phyloP scores from a whole-genome alignment of 2,113 vertebrate species.

The Aspidoscelis tigris region DNA sequence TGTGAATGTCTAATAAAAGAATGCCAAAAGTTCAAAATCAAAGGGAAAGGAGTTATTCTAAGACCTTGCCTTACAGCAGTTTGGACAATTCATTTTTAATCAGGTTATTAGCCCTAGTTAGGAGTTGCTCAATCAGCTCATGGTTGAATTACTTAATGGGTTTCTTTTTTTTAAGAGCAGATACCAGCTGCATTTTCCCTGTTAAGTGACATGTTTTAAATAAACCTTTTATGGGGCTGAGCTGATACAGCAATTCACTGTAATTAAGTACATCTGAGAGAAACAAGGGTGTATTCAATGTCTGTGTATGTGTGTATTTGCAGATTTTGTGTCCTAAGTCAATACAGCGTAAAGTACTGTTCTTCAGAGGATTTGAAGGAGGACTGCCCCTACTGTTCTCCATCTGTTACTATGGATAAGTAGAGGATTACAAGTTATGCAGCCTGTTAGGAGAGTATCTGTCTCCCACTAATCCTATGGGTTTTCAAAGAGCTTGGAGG shows the following conservation, averaged over 20 bases:
- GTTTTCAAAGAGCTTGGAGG: constrained; percentile 45
- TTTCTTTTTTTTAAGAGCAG: neutral
- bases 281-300: neutral
- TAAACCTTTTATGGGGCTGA: neutral
- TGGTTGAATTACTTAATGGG: neutral
- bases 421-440: constrained; percentile 19
- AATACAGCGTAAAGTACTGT: constrained; percentile 1
- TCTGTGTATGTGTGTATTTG: neutral
- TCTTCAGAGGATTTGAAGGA: constrained; percentile 29
- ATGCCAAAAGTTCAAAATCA: constrained; percentile 10
- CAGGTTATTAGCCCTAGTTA: neutral
- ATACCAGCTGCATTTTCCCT: constrained; percentile 5
- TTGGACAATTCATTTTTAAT: constrained; percentile 25
- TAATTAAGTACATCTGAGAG: neutral
- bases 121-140: constrained; percentile 9
- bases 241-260: constrained; percentile 27
- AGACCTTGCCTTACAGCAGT: constrained; percentile 3
- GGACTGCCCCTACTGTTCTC: neutral
- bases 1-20: constrained; percentile 8
- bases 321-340: constrained; percentile 26
- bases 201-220: constrained; percentile 28
- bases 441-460: constrained; percentile 43
- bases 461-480: constrained; percentile 30
- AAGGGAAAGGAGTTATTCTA: constrained; percentile 28
- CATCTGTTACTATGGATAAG: constrained; percentile 31